These are phyloP conservation scores for Ptycholaimellus sp. DNA, from an alignment of 2,888 invertebrate genomes.

Conservation along the genomic window DNA sequence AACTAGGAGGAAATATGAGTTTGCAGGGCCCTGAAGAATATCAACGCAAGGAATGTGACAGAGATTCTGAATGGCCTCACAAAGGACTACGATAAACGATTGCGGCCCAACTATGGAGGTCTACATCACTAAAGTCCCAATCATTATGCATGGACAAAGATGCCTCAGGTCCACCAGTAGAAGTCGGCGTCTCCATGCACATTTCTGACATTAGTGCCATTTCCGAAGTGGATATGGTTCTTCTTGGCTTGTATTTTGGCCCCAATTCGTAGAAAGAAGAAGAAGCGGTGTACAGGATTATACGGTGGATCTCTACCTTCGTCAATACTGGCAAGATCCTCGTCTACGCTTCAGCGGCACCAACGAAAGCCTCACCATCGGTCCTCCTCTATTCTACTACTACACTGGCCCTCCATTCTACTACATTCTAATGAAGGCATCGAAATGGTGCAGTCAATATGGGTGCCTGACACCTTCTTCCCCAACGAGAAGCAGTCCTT, in stretches of 20 bases:
- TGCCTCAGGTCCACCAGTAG: conserved; percentile 17
- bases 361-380: conserved; percentile 6
- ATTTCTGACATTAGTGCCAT: conserved; percentile 24
- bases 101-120: conserved; percentile 25
- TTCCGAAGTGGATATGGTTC: conserved; percentile 24
- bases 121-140: too few species aligned
- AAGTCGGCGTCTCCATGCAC: conserved; percentile 22
- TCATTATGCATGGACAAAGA: too few species aligned
- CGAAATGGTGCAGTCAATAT: conserved; percentile 23
- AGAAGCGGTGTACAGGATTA: too few species aligned
- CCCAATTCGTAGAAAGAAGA: too few species aligned
- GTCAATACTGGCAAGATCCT: conserved; percentile 23
- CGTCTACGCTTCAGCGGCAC: conserved; percentile 14
- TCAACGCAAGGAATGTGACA: conserved; percentile 4
- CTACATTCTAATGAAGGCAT: conserved; percentile 18
- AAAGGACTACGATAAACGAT: conserved; percentile 16
- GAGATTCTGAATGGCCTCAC: conserved; percentile 4
- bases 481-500: conserved; percentile 24
- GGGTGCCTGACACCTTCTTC: conserved; percentile 25
- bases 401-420: too few species aligned
- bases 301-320: conserved; percentile 21
- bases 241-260: background rate
- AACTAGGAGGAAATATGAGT: too few species aligned
- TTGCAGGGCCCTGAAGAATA: too few species aligned
- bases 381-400: background rate